These are phyloP conservation scores for Campopleginae sp. DNA, from an alignment of 2,888 invertebrate genomes.

Conservation along the genomic window DNA sequence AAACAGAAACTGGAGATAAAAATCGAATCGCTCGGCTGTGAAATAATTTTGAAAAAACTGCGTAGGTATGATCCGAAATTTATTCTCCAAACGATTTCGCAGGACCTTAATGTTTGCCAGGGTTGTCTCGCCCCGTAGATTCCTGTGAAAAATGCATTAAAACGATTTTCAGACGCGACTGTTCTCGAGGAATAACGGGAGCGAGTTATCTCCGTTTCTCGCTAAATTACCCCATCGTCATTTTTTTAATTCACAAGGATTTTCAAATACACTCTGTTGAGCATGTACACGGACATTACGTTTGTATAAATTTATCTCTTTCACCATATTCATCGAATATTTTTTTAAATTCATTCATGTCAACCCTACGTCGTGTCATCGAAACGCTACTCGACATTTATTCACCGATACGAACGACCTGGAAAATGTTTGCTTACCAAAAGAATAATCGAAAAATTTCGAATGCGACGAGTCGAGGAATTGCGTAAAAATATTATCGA, in stretches of 20 bases:
- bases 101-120: neutral
- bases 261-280: neutral
- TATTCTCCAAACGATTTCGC: neutral
- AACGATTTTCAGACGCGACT: conserved; percentile 22
- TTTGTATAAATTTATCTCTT: neutral
- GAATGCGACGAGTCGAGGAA: neutral
- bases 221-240: conserved; percentile 48
- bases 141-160: neutral
- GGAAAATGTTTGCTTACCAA: neutral
- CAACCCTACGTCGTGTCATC: too few relatives aligned
- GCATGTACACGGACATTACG: neutral
- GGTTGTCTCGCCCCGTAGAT: neutral
- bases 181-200: neutral
- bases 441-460: neutral
- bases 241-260: neutral
- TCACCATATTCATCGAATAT: neutral
- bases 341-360: neutral
- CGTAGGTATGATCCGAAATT: neutral
- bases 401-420: neutral
- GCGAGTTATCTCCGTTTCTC: conserved; percentile 55
- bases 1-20: neutral
- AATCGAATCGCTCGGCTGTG: neutral
- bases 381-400: neutral
- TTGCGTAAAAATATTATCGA: neutral
- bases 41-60: neutral